phyloP scores from a whole-genome alignment of 2,888 invertebrate genomes.

The Pocota personata region DNA sequence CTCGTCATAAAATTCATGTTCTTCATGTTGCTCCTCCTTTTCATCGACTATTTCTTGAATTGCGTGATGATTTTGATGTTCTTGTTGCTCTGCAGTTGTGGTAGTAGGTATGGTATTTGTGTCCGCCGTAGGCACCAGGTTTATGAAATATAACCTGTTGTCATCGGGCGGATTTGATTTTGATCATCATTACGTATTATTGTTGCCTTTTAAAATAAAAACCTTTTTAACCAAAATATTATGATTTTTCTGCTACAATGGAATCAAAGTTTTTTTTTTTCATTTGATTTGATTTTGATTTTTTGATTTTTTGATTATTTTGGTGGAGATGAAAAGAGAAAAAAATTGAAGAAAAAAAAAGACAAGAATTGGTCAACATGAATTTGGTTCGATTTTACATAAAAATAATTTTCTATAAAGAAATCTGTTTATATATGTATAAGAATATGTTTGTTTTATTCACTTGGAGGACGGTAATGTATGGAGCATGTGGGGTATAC shows the following conservation, averaged over 20 bases:
- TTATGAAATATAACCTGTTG: slow-evolving; percentile 73
- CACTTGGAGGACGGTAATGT: slow-evolving; percentile 10
- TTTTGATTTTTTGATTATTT: slow-evolving; percentile 41
- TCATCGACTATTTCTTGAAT: slow-evolving; percentile 39
- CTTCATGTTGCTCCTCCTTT: slow-evolving; percentile 3
- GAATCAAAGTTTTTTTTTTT: slow-evolving; percentile 44
- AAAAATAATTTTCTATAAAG: slow-evolving; percentile 30
- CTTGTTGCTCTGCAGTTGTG: slow-evolving; percentile 73
- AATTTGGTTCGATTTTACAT: slow-evolving; percentile 56
- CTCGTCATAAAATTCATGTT: slow-evolving; percentile 28
- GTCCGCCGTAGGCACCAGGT: slow-evolving; percentile 71
- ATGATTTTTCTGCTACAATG: slow-evolving; percentile 82
- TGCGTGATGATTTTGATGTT: slow-evolving; percentile 42
- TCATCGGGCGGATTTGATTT: slow-evolving; percentile 77
- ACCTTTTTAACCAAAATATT: slow-evolving; percentile 83
- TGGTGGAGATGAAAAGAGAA: slow-evolving; percentile 70
- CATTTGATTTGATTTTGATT: slow-evolving; percentile 14
- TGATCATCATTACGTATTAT: slow-evolving; percentile 83
- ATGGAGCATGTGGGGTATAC: background rate
- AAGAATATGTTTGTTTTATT: slow-evolving; percentile 33
- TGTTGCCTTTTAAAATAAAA: slow-evolving; percentile 83
- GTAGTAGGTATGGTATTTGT: slow-evolving; percentile 72
- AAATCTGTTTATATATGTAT: slow-evolving; percentile 32
- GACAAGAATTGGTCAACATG: slow-evolving; percentile 71
- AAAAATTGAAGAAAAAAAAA: slow-evolving; percentile 71